phyloP scores from a whole-genome alignment of 2,113 vertebrate species.

The human (Homo sapiens) region DNA sequence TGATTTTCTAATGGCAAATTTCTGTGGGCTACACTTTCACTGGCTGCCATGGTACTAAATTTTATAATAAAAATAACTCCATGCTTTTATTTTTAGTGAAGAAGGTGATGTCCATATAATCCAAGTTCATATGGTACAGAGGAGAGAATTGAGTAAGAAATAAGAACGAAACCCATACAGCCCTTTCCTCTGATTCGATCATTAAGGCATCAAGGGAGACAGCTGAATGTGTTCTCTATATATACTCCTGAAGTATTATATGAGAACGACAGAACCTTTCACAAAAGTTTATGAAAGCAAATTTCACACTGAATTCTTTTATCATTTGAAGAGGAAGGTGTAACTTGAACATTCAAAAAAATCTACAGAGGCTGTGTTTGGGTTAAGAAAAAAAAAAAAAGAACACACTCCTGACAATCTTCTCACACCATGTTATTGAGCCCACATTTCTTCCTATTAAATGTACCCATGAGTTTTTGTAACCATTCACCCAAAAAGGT shows the following conservation, averaged over 20 bases:
- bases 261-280: background rate
- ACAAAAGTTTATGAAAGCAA: conserved; percentile 72
- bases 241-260: conserved; percentile 61
- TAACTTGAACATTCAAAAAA: conserved; percentile 55
- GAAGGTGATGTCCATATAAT: conserved; percentile 24
- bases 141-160: conserved; percentile 57
- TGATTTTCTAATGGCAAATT: background rate
- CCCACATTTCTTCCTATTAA: conserved; percentile 40
- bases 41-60: background rate
- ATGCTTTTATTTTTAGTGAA: conserved; percentile 60
- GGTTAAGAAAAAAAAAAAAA: background rate
- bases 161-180: conserved; percentile 40
- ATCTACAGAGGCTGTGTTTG: conserved; percentile 55
- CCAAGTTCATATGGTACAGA: conserved; percentile 36
- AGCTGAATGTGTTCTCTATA: conserved; percentile 40
- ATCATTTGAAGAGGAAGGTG: conserved; percentile 62
- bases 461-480: conserved; percentile 1
- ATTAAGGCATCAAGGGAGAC: conserved; percentile 60
- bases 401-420: background rate
- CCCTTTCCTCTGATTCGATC: conserved; percentile 32
- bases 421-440: conserved; percentile 21
- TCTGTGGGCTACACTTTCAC: background rate
- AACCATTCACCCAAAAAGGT: conserved; percentile 16
- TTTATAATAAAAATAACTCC: conserved; percentile 60
- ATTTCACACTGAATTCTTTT: conserved; percentile 70